Conservation (phyloP, 2,888 invertebrate genomes). For the Epiblema foenella region DNA sequence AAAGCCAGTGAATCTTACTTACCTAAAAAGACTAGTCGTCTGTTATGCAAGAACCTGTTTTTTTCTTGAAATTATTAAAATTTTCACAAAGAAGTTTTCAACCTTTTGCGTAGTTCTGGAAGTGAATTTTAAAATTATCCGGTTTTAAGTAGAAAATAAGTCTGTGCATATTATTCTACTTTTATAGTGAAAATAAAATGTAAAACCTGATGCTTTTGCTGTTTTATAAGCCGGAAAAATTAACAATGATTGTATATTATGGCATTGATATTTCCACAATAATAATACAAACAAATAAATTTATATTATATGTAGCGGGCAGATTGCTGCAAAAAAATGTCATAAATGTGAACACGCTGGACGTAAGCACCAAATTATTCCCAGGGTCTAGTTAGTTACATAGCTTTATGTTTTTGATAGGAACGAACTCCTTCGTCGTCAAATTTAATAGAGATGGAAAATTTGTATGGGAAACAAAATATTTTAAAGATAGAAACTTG, state of each 20-base stretch:
- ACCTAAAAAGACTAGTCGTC: constrained; percentile 5
- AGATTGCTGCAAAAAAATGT: no score
- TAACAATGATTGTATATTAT: background rate
- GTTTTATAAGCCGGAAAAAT: background rate
- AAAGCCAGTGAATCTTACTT: constrained; percentile 13
- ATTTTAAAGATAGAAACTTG: no score
- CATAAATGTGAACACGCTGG: no score
- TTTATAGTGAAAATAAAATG: background rate
- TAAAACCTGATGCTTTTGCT: background rate
- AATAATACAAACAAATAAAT: background rate
- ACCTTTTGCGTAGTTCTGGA: background rate
- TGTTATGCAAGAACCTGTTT: constrained; percentile 6
- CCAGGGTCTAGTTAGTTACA: no score
- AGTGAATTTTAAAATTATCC: background rate
- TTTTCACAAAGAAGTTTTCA: constrained; percentile 2
- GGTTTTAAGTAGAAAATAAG: constrained; percentile 6
- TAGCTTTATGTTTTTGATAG: no score
- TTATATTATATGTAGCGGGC: background rate
- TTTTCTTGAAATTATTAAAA: background rate
- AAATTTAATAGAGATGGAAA: no score
- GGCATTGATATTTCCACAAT: background rate
- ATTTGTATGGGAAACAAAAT: no score
- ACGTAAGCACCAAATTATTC: no score
- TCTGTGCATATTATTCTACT: background rate
- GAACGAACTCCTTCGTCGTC: no score